phyloP scores from a whole-genome alignment of 2,797 vertebrate genomes.

The Pterois miles region DNA sequence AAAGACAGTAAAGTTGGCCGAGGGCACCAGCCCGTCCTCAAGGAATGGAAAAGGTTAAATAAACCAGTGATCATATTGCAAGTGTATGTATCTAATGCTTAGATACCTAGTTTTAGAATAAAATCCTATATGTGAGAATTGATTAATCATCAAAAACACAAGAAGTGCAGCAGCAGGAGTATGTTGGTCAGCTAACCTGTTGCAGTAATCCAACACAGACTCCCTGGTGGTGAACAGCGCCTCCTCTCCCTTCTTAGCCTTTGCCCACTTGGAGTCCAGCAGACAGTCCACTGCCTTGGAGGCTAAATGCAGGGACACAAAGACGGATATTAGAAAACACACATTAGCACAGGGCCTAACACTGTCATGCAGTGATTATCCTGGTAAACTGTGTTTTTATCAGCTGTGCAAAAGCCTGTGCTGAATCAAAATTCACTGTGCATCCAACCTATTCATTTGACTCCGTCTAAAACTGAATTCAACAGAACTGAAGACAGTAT shows the following conservation, averaged over 20 bases:
- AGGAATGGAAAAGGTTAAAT: too few relatives aligned
- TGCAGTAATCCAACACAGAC: slow-evolving; percentile 96
- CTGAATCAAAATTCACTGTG: background rate
- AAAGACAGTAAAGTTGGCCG: too few relatives aligned
- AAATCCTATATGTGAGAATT: background rate
- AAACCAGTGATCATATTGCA: background rate
- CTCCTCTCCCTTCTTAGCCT: slow-evolving; percentile 96
- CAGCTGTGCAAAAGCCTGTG: background rate
- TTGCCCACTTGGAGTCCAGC: slow-evolving; percentile 98
- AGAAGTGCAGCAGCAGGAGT: background rate
- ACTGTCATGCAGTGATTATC: background rate
- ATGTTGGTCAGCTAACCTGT: slow-evolving; percentile 84
- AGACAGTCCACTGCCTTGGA: slow-evolving; percentile 98
- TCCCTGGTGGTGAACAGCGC: slow-evolving; percentile 95
- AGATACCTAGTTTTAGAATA: background rate
- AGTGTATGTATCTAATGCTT: background rate
- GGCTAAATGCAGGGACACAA: slow-evolving; percentile 78
- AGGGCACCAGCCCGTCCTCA: too few relatives aligned
- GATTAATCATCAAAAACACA: background rate
- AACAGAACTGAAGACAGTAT: too few relatives aligned
- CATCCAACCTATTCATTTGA: background rate
- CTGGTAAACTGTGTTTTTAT: background rate
- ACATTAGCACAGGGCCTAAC: background rate
- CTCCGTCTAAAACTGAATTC: too few relatives aligned
- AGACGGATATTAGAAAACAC: background rate